Evolutionary conservation across 2,113 vertebrate species (phyloP), one percentile per base, ranked within the genome.

Genomic region (Xenus cinereus): DNA sequence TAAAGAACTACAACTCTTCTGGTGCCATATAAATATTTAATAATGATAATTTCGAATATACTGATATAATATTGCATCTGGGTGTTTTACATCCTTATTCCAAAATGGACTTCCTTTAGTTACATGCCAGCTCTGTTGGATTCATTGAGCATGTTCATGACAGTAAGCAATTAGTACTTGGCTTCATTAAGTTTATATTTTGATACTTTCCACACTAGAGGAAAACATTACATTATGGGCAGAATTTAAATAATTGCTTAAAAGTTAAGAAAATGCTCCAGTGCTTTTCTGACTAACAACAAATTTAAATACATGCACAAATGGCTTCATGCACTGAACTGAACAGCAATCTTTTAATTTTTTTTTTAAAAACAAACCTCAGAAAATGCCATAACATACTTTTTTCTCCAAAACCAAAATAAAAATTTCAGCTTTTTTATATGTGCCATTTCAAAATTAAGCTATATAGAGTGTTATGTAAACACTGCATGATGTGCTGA

Each of bases 191-290:
- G 24, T 84, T 92, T 87, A 62, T 76, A 84, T 89, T 95, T 92
- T 78, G 68, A 90, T 82, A 90, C 56, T 81, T 95, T 76, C 71
- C 81, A 85, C 35, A 66, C 43, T 82, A 71, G 30, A 88, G 33
- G 33, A 95, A 95, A 95, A 74, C 11, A 87, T 77, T 62, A 79
- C 16, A 71, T 78, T 93, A 82, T 33, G 39, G 66, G 13, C 27
- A 95, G 71, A 89, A 96, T 97, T 95, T 87, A 89, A 96, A 91
- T 64, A 92, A 94, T 87, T 87, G 69, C 80, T 95, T 93, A 91
- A 96, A 94, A 97, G 80, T 94, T 96, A 93, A 82, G 67, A 87
- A 95, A 86, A 95, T 69, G 90, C 80, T 92, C 57, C 94, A 91
- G 53, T 92, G 92, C 51, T 76, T 92, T 92, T 93, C 77, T 95